These are phyloP conservation scores for Helleia helle DNA, from an alignment of 2,888 invertebrate genomes.

Conservation along the genomic window DNA sequence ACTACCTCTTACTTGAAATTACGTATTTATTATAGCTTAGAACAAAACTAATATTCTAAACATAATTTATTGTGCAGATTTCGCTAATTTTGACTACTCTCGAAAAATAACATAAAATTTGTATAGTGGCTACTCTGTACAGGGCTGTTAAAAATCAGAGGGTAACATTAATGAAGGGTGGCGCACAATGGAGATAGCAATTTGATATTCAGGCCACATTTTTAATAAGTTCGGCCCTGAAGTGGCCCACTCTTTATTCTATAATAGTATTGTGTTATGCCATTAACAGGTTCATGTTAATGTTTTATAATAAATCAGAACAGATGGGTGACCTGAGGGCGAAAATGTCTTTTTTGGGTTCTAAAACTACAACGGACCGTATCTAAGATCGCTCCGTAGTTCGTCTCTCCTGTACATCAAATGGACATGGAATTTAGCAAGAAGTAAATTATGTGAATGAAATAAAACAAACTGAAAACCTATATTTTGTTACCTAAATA, in stretches of 20 bases:
- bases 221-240: conserved; percentile 56
- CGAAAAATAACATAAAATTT: neutral
- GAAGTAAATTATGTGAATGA: too few relatives aligned
- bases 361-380: neutral
- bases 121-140: conserved; percentile 33
- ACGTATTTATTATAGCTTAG: too few relatives aligned
- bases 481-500: too few relatives aligned
- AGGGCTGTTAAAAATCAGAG: conserved; percentile 32
- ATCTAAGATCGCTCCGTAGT: neutral
- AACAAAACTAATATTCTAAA: too few relatives aligned
- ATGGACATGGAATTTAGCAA: too few relatives aligned
- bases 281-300: conserved; percentile 38
- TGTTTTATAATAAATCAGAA: conserved; percentile 14
- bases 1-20: too few relatives aligned
- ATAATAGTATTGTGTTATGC: conserved; percentile 49
- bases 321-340: neutral
- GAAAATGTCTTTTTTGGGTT: conserved; percentile 1
- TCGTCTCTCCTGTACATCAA: too few relatives aligned
- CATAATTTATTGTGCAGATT: too few relatives aligned
- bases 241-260: conserved; percentile 52
- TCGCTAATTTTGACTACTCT: too few relatives aligned
- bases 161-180: conserved; percentile 45
- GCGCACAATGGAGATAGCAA: conserved; percentile 67
- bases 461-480: too few relatives aligned
- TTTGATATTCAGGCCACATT: conserved; percentile 75